Evolutionary conservation across 2,113 vertebrate species (phyloP).

Genomic region (Hipposideros armiger): DNA sequence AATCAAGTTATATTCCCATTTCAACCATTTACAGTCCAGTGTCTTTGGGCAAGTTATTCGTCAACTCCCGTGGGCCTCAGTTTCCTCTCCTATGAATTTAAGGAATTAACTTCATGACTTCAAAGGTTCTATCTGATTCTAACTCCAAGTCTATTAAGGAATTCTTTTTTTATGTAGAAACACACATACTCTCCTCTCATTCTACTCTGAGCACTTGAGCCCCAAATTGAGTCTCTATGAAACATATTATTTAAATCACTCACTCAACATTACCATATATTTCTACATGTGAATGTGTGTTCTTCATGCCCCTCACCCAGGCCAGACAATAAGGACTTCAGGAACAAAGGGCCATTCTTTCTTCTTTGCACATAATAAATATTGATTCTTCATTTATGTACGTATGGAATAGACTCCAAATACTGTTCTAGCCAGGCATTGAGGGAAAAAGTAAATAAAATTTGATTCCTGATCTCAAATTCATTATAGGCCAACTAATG

Average conservation of each 20-base stretch:
- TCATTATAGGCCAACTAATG: background rate
- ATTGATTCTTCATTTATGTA: slow-evolving; percentile 59
- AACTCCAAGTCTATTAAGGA: background rate
- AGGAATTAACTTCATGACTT: background rate
- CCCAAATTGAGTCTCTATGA: background rate
- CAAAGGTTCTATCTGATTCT: background rate
- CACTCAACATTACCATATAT: background rate
- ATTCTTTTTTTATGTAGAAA: slow-evolving; percentile 8
- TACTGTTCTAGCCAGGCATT: slow-evolving; percentile 18
- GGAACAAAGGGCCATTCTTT: slow-evolving; percentile 47
- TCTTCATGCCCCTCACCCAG: background rate
- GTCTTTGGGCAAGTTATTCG: background rate
- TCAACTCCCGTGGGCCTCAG: background rate
- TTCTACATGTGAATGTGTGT: background rate
- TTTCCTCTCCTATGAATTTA: background rate
- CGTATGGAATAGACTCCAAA: slow-evolving; percentile 16
- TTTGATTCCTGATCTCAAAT: slow-evolving; percentile 23
- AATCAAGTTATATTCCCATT: background rate
- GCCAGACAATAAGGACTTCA: background rate
- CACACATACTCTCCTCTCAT: background rate
- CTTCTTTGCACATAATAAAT: slow-evolving; percentile 51
- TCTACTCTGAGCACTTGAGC: background rate
- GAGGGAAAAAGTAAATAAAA: slow-evolving; percentile 39
- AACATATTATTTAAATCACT: background rate
- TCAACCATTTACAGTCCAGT: background rate